Conservation (phyloP, 2,797 vertebrate species). For the Characodon lateralis region DNA sequence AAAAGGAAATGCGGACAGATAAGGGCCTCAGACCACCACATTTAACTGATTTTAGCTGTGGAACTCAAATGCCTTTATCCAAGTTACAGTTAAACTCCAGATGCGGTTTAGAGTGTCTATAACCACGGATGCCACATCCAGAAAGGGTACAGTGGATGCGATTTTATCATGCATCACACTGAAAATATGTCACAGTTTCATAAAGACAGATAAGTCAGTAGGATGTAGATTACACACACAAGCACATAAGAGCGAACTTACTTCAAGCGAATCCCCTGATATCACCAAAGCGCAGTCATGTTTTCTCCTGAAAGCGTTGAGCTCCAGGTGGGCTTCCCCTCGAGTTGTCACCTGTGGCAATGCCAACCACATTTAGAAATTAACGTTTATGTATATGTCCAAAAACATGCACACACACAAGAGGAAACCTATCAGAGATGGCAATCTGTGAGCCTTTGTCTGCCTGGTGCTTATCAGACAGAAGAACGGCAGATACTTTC, state of each 20-base stretch:
- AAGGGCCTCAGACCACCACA: constrained; percentile 14
- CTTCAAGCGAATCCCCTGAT: constrained; percentile 96
- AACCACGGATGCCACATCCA: constrained; percentile 70
- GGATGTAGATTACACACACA: constrained; percentile 3
- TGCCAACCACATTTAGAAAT: constrained; percentile 42
- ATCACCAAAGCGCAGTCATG: constrained; percentile 97
- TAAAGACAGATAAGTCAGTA: constrained; percentile 31
- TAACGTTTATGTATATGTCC: neutral
- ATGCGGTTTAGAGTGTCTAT: constrained; percentile 32
- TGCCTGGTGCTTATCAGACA: constrained; percentile 42
- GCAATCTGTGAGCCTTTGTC: constrained; percentile 30
- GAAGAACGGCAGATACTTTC: constrained; percentile 14
- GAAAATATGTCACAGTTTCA: constrained; percentile 41
- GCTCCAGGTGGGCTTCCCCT: constrained; percentile 95
- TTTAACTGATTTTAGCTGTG: constrained; percentile 39
- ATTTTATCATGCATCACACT: constrained; percentile 39
- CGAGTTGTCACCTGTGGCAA: constrained; percentile 90
- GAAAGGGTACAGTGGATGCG: constrained; percentile 19
- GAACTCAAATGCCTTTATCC: constrained; percentile 10
- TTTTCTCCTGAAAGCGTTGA: constrained; percentile 96
- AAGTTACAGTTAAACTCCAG: constrained; percentile 53
- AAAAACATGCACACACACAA: neutral
- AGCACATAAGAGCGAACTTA: constrained; percentile 52
- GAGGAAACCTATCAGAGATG: constrained; percentile 19
- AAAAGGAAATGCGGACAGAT: constrained; percentile 1